phyloP scores from a whole-genome alignment of 23 tunicate species.

The Ascidia mentula region DNA sequence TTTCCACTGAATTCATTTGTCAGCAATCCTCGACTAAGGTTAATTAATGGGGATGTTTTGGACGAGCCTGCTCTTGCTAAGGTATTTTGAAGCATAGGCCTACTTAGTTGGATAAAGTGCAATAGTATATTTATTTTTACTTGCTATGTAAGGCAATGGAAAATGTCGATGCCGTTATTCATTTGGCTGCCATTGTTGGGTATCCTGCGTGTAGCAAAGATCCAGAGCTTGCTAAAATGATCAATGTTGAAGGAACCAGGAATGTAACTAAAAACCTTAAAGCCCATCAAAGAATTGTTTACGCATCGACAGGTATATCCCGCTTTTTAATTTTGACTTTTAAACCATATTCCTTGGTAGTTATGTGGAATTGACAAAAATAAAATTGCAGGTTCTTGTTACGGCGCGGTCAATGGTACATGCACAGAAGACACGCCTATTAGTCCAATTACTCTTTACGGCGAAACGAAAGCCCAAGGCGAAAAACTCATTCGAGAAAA shows the following conservation, averaged over 20 bases:
- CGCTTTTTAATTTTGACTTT: too few species aligned
- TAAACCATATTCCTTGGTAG: too few species aligned
- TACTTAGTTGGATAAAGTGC: not conserved
- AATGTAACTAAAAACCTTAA: slow-evolving; percentile 52
- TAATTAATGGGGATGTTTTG: slow-evolving; percentile 77
- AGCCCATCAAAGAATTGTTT: slow-evolving; percentile 66
- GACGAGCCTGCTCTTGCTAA: slow-evolving; percentile 18
- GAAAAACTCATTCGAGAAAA: slow-evolving; percentile 64
- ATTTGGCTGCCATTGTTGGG: slow-evolving; percentile 97
- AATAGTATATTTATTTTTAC: too few species aligned
- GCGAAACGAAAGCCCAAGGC: slow-evolving; percentile 92
- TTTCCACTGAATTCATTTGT: slow-evolving; percentile 57
- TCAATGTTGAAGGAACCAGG: slow-evolving; percentile 81
- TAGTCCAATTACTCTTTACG: slow-evolving; percentile 94
- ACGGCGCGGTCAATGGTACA: slow-evolving; percentile 80
- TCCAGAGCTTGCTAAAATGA: slow-evolving; percentile 77
- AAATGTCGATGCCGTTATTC: slow-evolving; percentile 85
- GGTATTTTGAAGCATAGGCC: not conserved
- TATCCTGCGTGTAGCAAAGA: slow-evolving; percentile 96
- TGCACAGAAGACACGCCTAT: slow-evolving; percentile 98
- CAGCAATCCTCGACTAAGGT: slow-evolving; percentile 48
- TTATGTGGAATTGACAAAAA: not conserved
- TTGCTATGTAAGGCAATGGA: slow-evolving; percentile 71
- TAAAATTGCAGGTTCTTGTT: slow-evolving; percentile 64
- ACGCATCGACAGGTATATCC: slow-evolving; percentile 90